Evolutionary conservation across 2,888 invertebrate genomes (phyloP), one percentile per base, ranked within the genome.

Genomic region (Poecilobothrus nobilitatus): DNA sequence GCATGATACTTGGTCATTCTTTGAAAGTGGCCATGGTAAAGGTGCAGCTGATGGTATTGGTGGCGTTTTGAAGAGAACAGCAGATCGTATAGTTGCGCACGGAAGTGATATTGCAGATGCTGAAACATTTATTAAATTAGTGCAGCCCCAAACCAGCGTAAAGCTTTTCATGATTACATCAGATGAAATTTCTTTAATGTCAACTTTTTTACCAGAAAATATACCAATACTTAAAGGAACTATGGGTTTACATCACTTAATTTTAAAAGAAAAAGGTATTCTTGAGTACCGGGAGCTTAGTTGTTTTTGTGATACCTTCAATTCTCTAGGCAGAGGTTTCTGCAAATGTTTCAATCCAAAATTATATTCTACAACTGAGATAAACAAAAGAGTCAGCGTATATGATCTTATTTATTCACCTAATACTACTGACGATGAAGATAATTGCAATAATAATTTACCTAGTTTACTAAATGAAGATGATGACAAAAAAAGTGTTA

Each of bases 31-130:
- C 10, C 67, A 67, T 21, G 67, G 67, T 10, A 67, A 67, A 18
- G 67, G 67, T 9, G 67, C 67, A 20, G 67, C 67, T n/a, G 67
- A 63, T 21, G 63, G 67, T 37, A 63, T 67, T 10, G 67, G 63
- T 34, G 67, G 67, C 2, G 44, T 21, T 61, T 27, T 67, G 10
- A 67, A 67, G 20, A 33, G 67, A 27, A 27, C 27, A 12, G 63
- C 63, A 12, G 63, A 63, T 18, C 9, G 27, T 5, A 27, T 63
- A 15, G 63, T 63, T 4, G 22, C 63, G 5, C 18, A 63, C 15
- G 63, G 63, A 27, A 10, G 10, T 3, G 63, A 63, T 63, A 63
- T 63, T 27, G 5, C 5, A 3, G 18, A 63, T 27, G 18, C 15
- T 27, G 3, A 63, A 18, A 12, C 9, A 33, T 63, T 63, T 27